These are phyloP conservation scores for Apostichopus parvimensis DNA, from an alignment of 35 echinoderm and acorn worm species.

Conservation along the genomic window DNA sequence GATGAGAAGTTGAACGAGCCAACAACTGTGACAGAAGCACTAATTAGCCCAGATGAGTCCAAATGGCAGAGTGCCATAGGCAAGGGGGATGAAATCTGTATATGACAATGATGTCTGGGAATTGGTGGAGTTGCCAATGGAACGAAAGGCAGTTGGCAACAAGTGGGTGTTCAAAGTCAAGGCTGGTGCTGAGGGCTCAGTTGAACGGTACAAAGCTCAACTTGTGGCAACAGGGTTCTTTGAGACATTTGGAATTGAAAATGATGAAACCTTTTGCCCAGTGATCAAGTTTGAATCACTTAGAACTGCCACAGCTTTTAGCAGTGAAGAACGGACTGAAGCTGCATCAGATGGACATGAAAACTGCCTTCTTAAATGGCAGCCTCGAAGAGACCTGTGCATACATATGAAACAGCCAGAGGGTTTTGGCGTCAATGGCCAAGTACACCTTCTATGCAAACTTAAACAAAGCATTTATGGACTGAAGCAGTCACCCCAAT, in stretches of 20 bases:
- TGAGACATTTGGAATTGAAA: not conserved
- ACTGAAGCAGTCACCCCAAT: not conserved
- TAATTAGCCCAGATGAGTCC: not conserved
- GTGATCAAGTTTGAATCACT: slow-evolving; percentile 36
- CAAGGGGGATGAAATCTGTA: not conserved
- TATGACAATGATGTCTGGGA: slow-evolving; percentile 23
- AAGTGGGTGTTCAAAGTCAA: not conserved
- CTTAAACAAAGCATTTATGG: slow-evolving; percentile 12
- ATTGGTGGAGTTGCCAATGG: not conserved
- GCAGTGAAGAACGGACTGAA: not conserved
- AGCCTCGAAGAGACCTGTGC: not conserved
- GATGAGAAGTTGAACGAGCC: not conserved
- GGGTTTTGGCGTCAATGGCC: not conserved
- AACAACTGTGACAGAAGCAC: not conserved
- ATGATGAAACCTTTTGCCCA: slow-evolving; percentile 37
- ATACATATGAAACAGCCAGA: not conserved
- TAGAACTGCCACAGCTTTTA: not conserved
- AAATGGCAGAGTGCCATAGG: no score
- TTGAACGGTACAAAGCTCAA: not conserved
- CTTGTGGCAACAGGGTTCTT: not conserved
- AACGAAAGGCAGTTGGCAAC: no score
- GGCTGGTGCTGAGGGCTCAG: not conserved
- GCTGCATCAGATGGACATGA: slow-evolving; percentile 7
- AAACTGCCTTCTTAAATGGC: not conserved
- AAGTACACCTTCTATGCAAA: slow-evolving; percentile 14